phyloP scores from a whole-genome alignment of 2,797 vertebrate species.

The Pseudochirops corinnae region DNA sequence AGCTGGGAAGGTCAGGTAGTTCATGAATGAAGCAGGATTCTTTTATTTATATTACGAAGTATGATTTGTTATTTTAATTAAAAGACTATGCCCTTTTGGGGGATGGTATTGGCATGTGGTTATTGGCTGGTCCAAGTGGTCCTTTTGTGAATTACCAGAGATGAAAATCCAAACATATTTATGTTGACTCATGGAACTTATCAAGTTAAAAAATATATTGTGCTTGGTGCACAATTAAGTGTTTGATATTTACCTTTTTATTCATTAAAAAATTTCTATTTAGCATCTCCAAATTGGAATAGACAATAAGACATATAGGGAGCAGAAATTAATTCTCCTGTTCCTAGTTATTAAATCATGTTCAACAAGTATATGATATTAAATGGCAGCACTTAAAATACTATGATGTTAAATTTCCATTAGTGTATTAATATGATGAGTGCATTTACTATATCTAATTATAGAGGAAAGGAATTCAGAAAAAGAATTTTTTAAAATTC shows the following conservation, averaged over 20 bases:
- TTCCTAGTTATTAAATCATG: background rate
- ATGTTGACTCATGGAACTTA: background rate
- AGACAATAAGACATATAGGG: background rate
- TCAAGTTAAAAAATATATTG: background rate
- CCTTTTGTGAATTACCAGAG: slow-evolving; percentile 1
- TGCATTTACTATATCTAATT: background rate
- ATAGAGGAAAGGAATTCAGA: background rate
- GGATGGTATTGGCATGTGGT: background rate
- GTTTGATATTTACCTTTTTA: background rate
- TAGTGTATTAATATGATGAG: slow-evolving; percentile 2
- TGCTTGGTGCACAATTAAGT: background rate
- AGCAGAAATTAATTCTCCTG: background rate
- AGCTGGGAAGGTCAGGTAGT: background rate
- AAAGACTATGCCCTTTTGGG: background rate
- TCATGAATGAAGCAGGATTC: background rate
- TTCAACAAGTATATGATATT: background rate
- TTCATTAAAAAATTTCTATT: background rate
- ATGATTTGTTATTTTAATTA: background rate
- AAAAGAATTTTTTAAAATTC: background rate
- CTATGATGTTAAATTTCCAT: background rate
- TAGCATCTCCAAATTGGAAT: background rate
- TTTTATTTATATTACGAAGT: slow-evolving; percentile 36
- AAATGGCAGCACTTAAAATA: background rate
- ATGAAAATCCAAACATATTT: background rate
- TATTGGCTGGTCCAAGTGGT: slow-evolving; percentile 7